Evolutionary conservation across 2,113 vertebrate species (phyloP), one percentile per base, ranked within the genome.

Genomic region (Hippoglossus stenolepis): DNA sequence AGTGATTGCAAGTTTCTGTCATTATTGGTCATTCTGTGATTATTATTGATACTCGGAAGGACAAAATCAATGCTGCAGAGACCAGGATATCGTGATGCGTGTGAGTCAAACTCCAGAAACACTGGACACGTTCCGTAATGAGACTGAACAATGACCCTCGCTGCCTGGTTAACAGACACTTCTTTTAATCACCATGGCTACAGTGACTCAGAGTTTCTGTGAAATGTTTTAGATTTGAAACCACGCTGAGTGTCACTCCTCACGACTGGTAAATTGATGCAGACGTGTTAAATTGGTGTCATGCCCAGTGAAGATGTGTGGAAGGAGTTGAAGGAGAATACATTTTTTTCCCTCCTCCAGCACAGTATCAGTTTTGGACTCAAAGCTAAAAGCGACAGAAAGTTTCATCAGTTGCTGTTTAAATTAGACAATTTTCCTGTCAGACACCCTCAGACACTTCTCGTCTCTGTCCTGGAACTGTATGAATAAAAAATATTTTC

Each of bases 401-500:
- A 38, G 38, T 59, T 73, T 71, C 23, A 72, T 53, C 31, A 56
- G n/a, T 12, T 65, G 18, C 38, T 67, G 9, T 54, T 84, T 23
- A 68, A 77, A 67, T 49, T 61, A 18, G 28, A 53, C 53, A 61
- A 45, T 74, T 77, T 77, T 77, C 49, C 60, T 77, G 21, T 54
- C 65, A 77, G 71, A 78, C 66, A 80, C 47, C 56, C 56, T 47
- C 75, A 63, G 28, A 62, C 58, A 65, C 61, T 45, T 43, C 75
- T 81, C 62, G 61, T 79, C 57, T 64, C 45, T 47, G 79, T 61
- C 51, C 57, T 65, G 11, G 64, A 73, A 65, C 45, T 49, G 38
- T 63, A 73, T 85, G 72, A 53, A 70, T 87, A 61, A 71, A 65
- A 77, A 75, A 75, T 73, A 13, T 7, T 72, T 72, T 59, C 3